Base-by-base conservation (phyloP, 2,888 invertebrate species). In the Hybos culiciformis region DNA sequence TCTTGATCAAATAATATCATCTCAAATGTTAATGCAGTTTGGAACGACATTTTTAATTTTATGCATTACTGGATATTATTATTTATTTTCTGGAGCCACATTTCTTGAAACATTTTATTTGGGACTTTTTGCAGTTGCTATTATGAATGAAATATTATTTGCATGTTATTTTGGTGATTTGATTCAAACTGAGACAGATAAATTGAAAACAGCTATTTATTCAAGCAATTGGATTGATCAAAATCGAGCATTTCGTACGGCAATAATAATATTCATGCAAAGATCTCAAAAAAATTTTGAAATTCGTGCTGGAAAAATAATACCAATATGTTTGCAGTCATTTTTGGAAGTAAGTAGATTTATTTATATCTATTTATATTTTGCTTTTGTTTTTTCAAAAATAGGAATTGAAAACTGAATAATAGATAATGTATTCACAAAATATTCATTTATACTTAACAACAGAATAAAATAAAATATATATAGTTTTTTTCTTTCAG, bases 231-330 rank as follows among this genome's bases (percentile, higher is more conserved):
- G 56, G 56, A 46, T 52, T 36, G 52, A 54, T 14, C 54, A 56
- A 42, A 40, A 50, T 40, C 34, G 29, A 1, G 44, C 44, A 36
- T 57, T 55, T 41, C 52, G 52, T 1, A 51, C 49, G 40, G 51
- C 50, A 6, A 36, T 56, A 11, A 55, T 56, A 2, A 54, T 56
- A 39, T 55, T 56, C 24, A 56, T 56, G 56, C 54, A 55, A 41
- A 53, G 54, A 39, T 51, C 55, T 0, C 56, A 56, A 41, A 49
- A 48, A 17, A 38, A 26, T 3, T 51, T 45, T 8, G 43, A 44
- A 0, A 47, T 56, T 12, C 31, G 51, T 43, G 55, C 56, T 4
- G 56, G 53, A 2, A 48, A 50, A 39, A 43, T 56, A 46, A 50
- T 50, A n/a, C 54, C 55, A 4, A 49, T 54, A 1, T 51, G 53